A percentile compares a stretch with the other conserved stretches of the same genome.
Conservation (phyloP, 37 sponge, comb jelly and placozoan genomes). For the Halichondria panicea region DNA sequence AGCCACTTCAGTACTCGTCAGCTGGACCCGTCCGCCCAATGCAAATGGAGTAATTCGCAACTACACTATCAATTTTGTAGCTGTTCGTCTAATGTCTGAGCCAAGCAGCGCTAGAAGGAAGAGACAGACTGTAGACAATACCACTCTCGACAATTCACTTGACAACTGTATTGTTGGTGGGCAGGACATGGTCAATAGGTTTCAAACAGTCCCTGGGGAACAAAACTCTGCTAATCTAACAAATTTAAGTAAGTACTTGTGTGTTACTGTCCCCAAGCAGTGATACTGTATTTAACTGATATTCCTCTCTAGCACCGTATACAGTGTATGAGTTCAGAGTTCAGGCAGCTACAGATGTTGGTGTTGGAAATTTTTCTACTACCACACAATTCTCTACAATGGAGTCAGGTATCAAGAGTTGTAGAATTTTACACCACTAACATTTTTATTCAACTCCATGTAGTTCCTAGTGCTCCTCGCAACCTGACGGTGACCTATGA, state of each 20-base stretch:
- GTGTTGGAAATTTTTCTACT: conserved; percentile 21
- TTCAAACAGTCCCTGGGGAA: conserved; percentile 6
- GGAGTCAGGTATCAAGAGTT: conserved; percentile 14
- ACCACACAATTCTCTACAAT: conserved; percentile 15
- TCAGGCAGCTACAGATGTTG: conserved; percentile 20
- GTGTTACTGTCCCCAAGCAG: neutral
- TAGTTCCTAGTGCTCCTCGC: conserved; percentile 19
- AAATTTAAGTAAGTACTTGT: conserved; percentile 26
- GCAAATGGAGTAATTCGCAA: conserved; percentile 24
- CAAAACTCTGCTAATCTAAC: conserved; percentile 17
- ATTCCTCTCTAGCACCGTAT: conserved; percentile 18
- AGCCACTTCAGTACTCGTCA: conserved; percentile 1
- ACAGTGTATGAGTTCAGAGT: conserved; percentile 34
- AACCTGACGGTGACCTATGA: conserved; percentile 9
- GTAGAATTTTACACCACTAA: neutral
- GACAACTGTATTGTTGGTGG: conserved; percentile 21
- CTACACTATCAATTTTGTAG: conserved; percentile 25
- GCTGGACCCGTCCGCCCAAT: conserved; percentile 12
- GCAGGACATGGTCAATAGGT: neutral
- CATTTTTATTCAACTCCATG: neutral
- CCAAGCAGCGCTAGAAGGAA: neutral
- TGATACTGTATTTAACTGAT: neutral
- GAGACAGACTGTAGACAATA: conserved; percentile 6
- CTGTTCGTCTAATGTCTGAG: neutral
- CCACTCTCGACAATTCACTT: neutral